phyloP scores from a whole-genome alignment of 2,797 vertebrate species.

The Tolypeutes matacus region DNA sequence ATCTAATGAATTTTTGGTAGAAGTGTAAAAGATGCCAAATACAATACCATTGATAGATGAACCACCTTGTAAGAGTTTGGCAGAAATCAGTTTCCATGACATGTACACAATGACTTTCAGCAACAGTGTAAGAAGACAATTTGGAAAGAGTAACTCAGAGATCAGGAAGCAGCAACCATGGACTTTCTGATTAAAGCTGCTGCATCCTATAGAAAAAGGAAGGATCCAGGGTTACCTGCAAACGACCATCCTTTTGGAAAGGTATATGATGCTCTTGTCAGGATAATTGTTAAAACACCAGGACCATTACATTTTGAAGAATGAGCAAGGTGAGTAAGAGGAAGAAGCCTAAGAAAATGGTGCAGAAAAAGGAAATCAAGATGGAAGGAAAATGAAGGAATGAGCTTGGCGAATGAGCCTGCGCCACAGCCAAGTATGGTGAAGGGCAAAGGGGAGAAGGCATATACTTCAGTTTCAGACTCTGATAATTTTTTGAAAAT shows the following conservation, averaged over 20 bases:
- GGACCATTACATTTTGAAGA: background rate
- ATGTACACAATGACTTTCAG: slow-evolving; percentile 87
- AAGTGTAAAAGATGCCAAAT: slow-evolving; percentile 91
- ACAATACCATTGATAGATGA: slow-evolving; percentile 88
- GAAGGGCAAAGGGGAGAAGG: background rate
- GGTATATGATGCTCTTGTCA: no score
- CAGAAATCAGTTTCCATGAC: slow-evolving; percentile 86
- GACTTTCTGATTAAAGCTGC: no score
- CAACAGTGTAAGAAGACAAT: slow-evolving; percentile 89
- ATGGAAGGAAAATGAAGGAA: background rate
- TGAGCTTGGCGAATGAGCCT: no score
- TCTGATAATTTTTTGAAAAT: background rate
- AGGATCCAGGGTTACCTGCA: no score
- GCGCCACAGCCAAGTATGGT: no score
- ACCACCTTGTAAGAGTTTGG: slow-evolving; percentile 86
- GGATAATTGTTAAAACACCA: background rate
- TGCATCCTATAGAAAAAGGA: no score
- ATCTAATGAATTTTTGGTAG: slow-evolving; percentile 92
- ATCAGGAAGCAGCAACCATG: slow-evolving; percentile 59
- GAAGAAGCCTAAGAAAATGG: background rate
- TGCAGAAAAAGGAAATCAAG: background rate
- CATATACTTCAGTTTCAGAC: background rate
- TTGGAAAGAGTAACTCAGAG: slow-evolving; percentile 87
- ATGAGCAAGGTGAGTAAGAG: background rate
- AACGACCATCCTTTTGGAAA: no score